Percentiles rank a stretch among this genome's conserved stretches.
Conservation (phyloP, 1,140 invertebrate species). For the Bombus confusus region DNA sequence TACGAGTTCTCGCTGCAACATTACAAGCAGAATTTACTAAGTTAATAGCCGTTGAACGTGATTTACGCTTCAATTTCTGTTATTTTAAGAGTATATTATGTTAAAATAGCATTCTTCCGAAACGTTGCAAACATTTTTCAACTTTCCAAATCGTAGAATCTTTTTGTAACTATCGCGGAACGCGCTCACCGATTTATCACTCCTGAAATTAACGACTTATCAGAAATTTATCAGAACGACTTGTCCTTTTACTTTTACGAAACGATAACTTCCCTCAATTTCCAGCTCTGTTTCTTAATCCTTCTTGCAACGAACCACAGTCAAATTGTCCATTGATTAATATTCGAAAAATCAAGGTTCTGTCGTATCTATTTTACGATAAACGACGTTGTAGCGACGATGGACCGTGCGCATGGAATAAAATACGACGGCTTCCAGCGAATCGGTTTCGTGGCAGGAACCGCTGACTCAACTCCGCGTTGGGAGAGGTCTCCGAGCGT, state of each 20-base stretch:
- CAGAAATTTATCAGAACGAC: background rate
- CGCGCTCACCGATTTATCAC: too few relatives aligned
- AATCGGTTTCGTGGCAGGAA: slow-evolving; percentile 65
- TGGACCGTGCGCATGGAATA: background rate
- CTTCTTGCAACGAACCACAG: too few relatives aligned
- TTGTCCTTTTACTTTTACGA: too few relatives aligned
- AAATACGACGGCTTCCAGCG: slow-evolving; percentile 13
- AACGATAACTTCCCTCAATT: too few relatives aligned
- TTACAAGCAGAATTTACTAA: background rate
- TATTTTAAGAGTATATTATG: background rate
- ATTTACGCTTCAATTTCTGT: background rate
- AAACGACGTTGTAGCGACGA: slow-evolving; percentile 15
- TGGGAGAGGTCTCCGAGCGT: slow-evolving; percentile 63
- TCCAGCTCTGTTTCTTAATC: background rate
- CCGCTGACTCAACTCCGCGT: slow-evolving; percentile 71
- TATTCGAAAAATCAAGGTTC: background rate
- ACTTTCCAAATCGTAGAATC: too few relatives aligned
- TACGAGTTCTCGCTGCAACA: background rate
- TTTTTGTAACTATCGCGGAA: too few relatives aligned
- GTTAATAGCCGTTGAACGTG: background rate
- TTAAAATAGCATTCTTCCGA: too few relatives aligned
- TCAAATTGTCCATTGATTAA: background rate
- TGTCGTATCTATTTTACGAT: background rate
- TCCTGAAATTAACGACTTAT: background rate
- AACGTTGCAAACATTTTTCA: too few relatives aligned